Conservation (phyloP, 2,888 invertebrate species). For the Adelphocoris suturalis region DNA sequence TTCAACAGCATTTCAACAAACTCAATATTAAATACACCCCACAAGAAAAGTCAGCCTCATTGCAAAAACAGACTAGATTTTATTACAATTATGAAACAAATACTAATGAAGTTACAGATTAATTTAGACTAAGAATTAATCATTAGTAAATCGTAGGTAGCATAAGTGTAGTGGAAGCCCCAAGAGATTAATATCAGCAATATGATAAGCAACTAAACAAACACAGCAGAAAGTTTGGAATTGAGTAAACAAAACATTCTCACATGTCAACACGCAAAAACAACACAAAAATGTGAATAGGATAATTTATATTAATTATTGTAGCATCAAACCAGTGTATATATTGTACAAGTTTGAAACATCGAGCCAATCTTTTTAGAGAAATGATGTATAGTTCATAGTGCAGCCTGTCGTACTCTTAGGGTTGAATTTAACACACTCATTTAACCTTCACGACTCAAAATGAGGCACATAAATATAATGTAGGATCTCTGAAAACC, state of each 20-base stretch:
- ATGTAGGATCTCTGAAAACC: too few relatives aligned
- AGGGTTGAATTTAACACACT: too few relatives aligned
- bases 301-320: too few relatives aligned
- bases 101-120: background rate
- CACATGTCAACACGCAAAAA: background rate
- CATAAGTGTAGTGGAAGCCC: slow-evolving; percentile 59
- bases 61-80: slow-evolving; percentile 23
- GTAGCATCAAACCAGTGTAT: too few relatives aligned
- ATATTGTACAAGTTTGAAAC: too few relatives aligned
- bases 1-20: background rate
- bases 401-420: too few relatives aligned
- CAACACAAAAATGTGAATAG: too few relatives aligned
- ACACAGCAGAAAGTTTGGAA: background rate
- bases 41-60: slow-evolving; percentile 5
- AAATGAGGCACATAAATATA: too few relatives aligned
- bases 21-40: background rate
- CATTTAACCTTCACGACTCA: too few relatives aligned
- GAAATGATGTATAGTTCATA: too few relatives aligned
- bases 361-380: too few relatives aligned
- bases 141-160: slow-evolving; percentile 6
- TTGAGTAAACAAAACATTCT: background rate
- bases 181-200: slow-evolving; percentile 23
- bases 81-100: background rate
- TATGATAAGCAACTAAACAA: background rate
- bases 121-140: slow-evolving; percentile 7